phyloP scores from a whole-genome alignment of 1,140 invertebrate species.

The Agrilus planipennis region DNA sequence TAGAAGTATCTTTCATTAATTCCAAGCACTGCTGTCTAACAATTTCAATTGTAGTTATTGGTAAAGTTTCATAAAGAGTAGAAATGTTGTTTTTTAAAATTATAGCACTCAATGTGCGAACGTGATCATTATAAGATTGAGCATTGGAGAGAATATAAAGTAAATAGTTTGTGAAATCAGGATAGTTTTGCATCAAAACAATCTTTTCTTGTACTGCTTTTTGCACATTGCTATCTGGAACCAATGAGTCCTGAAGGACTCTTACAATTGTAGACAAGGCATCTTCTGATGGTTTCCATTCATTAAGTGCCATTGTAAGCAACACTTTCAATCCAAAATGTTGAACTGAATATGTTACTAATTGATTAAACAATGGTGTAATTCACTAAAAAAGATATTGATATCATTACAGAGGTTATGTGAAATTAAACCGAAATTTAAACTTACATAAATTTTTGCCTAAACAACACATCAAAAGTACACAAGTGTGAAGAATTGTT shows the following conservation, averaged over 20 bases:
- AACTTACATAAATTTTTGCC: no score
- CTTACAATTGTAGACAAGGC: conserved; percentile 24
- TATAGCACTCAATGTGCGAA: conserved; percentile 26
- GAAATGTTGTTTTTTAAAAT: conserved; percentile 30
- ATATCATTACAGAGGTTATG: no score
- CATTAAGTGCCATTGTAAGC: conserved; percentile 25
- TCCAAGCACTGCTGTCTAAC: conserved; percentile 24
- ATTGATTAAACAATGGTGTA: no score
- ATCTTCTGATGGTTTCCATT: conserved; percentile 28
- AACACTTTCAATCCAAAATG: no score
- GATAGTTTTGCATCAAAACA: conserved; percentile 22
- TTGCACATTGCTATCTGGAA: conserved; percentile 29
- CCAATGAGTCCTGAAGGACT: conserved; percentile 27
- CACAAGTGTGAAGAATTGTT: no score
- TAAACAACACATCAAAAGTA: no score
- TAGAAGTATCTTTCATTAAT: conserved; percentile 27
- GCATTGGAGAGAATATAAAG: conserved; percentile 25
- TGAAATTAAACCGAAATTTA: no score
- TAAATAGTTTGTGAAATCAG: conserved; percentile 29
- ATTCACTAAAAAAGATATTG: no score
- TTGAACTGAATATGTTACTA: no score
- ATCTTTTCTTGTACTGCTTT: conserved; percentile 29
- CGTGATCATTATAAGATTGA: conserved; percentile 22
- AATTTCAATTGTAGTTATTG: conserved; percentile 17
- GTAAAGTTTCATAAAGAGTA: conserved; percentile 18